Conservation (phyloP, 2,888 invertebrate species). For the Pardosa pseudoannulata region DNA sequence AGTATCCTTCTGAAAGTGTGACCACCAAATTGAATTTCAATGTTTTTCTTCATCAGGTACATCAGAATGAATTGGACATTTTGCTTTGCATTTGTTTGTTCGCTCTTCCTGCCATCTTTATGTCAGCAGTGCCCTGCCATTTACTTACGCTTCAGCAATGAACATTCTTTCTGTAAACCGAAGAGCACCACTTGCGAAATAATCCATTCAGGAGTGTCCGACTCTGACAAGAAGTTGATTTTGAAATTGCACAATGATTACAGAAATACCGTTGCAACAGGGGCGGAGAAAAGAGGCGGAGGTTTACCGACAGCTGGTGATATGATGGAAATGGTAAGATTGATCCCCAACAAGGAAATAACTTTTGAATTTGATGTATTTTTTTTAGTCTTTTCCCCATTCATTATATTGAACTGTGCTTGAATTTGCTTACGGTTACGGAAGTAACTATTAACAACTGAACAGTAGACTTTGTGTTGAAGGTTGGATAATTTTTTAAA, state of each 20-base stretch:
- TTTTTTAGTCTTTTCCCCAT: too few species aligned
- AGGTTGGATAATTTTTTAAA: too few species aligned
- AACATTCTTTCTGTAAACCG: constrained; percentile 22
- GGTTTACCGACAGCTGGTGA: constrained; percentile 59
- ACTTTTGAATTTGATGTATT: too few species aligned
- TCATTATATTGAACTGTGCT: too few species aligned
- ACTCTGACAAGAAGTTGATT: constrained; percentile 13
- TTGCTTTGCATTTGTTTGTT: not conserved
- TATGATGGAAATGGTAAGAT: constrained; percentile 66
- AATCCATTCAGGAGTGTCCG: not conserved
- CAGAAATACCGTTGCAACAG: constrained; percentile 58
- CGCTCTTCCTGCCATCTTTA: not conserved
- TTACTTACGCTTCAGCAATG: constrained; percentile 9
- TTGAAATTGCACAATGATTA: constrained; percentile 58
- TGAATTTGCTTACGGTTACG: too few species aligned
- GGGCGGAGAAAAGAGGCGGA: constrained; percentile 36
- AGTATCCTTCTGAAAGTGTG: too few species aligned
- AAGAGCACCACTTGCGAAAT: not conserved
- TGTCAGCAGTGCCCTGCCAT: constrained; percentile 17
- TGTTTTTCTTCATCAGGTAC: not conserved
- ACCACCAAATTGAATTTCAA: too few species aligned
- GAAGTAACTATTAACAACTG: too few species aligned
- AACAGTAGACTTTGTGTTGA: too few species aligned
- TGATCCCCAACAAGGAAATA: too few species aligned
- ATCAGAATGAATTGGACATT: not conserved